These are phyloP conservation scores for Nothocercus nigrocapillus DNA, from an alignment of 2,113 vertebrate genomes.

Conservation along the genomic window DNA sequence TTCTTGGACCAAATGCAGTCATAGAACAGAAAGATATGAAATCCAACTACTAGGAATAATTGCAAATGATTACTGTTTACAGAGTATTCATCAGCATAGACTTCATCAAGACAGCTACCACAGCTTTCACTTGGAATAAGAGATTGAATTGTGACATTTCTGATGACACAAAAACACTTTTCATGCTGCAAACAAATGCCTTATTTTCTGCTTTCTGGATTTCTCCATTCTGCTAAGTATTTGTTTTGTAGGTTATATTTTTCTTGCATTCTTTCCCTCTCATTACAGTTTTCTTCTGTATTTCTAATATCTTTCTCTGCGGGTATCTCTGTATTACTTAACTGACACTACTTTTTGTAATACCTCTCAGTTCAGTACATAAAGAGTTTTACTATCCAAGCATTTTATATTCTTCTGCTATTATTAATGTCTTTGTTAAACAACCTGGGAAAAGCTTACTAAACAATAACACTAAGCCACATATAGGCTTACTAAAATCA, in stretches of 20 bases:
- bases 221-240: neutral
- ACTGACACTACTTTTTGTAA: neutral
- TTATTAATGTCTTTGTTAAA: neutral
- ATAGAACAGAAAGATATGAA: neutral
- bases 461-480: neutral
- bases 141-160: slow-evolving; percentile 23
- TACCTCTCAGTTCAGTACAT: neutral
- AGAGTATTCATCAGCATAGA: slow-evolving; percentile 39
- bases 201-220: slow-evolving; percentile 20
- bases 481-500: neutral
- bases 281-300: neutral
- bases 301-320: neutral
- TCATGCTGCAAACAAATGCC: neutral
- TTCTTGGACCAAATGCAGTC: neutral
- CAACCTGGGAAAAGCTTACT: neutral
- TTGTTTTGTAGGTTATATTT: neutral
- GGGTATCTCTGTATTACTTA: neutral
- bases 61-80: slow-evolving; percentile 58
- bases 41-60: slow-evolving; percentile 23
- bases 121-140: slow-evolving; percentile 37
- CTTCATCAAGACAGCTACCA: slow-evolving; percentile 34
- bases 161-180: slow-evolving; percentile 4
- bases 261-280: neutral
- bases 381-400: neutral
- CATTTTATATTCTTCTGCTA: neutral